These are phyloP conservation scores for Nycteola revayana DNA, from an alignment of 2,888 invertebrate species.

Conservation along the genomic window DNA sequence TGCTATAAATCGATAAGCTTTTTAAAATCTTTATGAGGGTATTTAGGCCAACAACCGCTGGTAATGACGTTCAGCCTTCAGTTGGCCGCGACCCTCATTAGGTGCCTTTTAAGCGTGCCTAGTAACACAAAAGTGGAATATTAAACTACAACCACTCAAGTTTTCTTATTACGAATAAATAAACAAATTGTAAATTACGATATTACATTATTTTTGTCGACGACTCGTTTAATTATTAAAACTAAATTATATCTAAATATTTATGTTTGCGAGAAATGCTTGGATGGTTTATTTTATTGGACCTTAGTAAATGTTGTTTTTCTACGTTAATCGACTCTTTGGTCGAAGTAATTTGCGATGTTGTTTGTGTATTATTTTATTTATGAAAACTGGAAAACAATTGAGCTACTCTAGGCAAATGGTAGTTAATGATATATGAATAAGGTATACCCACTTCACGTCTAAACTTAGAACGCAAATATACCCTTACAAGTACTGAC, in stretches of 20 bases:
- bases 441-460: no score
- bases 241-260: background rate
- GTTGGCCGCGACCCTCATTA: conserved; percentile 1
- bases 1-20: conserved; percentile 3
- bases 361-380: no score
- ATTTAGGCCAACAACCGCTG: conserved; percentile 3
- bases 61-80: conserved; percentile 1
- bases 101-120: conserved; percentile 5
- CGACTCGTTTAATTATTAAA: conserved; percentile 3
- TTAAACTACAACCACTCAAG: conserved; percentile 1
- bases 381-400: no score
- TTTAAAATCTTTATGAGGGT: conserved; percentile 4
- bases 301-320: background rate
- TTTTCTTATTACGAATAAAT: no score
- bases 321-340: no score
- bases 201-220: conserved; percentile 4
- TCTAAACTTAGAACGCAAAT: no score
- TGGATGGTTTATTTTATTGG: background rate
- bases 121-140: conserved; percentile 4
- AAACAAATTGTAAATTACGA: conserved; percentile 2
- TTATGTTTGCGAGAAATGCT: background rate
- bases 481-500: no score
- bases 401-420: no score
- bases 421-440: no score
- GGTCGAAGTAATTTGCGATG: no score